Conservation (phyloP, 1,140 invertebrate species). For the Triops longicaudatus region DNA sequence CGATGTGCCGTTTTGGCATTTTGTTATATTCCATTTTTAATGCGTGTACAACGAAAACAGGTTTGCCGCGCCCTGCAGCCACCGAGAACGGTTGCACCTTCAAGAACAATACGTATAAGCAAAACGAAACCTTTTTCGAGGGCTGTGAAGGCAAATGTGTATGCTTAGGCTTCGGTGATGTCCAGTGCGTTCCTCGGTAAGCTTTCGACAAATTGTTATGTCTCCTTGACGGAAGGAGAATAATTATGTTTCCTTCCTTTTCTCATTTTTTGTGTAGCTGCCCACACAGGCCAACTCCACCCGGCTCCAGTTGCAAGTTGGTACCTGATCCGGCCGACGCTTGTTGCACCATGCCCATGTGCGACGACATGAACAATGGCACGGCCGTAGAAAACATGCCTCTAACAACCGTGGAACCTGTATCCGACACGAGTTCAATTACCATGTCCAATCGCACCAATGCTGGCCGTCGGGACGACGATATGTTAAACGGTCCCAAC, state of each 20-base stretch:
- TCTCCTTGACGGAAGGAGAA: not conserved
- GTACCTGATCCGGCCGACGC: conserved; percentile 64
- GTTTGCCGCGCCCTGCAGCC: conserved; percentile 34
- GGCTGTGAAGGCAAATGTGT: conserved; percentile 66
- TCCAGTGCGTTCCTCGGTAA: conserved; percentile 61
- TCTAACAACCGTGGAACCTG: conserved; percentile 24
- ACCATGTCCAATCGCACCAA: not conserved
- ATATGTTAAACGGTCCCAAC: not conserved
- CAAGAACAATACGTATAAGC: conserved; percentile 60
- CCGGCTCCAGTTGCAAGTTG: conserved; percentile 50
- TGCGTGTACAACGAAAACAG: not conserved
- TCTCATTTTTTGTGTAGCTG: conserved; percentile 44
- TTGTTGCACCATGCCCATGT: conserved; percentile 73
- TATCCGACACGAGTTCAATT: not conserved
- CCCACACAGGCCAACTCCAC: conserved; percentile 41
- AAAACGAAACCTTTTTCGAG: conserved; percentile 63
- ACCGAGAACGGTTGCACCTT: conserved; percentile 56
- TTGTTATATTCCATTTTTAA: conserved; percentile 2
- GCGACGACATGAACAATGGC: conserved; percentile 65
- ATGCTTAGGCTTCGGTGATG: conserved; percentile 60
- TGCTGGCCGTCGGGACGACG: not conserved
- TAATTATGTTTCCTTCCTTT: not conserved
- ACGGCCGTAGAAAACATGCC: conserved; percentile 43
- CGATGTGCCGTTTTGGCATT: conserved; percentile 18
- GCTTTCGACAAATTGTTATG: not conserved